Evolutionary conservation across 2,113 vertebrate species (phyloP), one percentile per base, ranked within the genome.

Genomic region (Pelobates fuscus): DNA sequence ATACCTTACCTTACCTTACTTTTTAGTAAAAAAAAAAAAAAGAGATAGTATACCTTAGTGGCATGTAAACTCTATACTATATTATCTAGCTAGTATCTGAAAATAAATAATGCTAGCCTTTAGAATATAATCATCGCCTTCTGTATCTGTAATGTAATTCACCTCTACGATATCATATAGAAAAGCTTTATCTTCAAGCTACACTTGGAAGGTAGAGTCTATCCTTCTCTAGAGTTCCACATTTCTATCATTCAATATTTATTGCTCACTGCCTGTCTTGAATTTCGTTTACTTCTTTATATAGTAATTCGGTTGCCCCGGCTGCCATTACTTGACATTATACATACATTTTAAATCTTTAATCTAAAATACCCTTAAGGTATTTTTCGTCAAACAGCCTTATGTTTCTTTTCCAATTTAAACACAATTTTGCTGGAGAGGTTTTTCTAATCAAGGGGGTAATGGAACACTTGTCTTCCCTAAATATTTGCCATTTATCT

Each of bases 351-450:
- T 67, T 67, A 67, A 67, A 68, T 67, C 61, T 61, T 76, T 66
- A 66, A 67, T 75, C 64, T 68, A 67, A 76, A 49, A 67, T 30
- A 44, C 64, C 73, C 72, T 63, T 18, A 52, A 76, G 73, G 55
- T 76, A 76, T 67, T 57, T 44, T 76, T 20, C 25, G 30, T 14
- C 49, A 25, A 67, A 76, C 54, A 32, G 73, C 41, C 61, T 24
- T 32, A 61, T 32, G 64, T 67, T 46, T 49, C 32, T 52, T 60
- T 32, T 49, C 46, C 26, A 59, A 76, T 76, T 67, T 60, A 76
- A 76, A 76, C 67, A 76, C 30, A 46, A 59, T 25, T 67, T 76
- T 49, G 64, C 64, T 67, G 55, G 55, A 67, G 37, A 67, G 41
- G 30, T 18, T 67, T 67, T 25, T 67, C 1, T 3, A 23, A 54